Evolutionary conservation across 53 echinoderm and acorn worm genomes (phyloP), one percentile per base, ranked within the genome.

Genomic region (Pentamera pediparva): DNA sequence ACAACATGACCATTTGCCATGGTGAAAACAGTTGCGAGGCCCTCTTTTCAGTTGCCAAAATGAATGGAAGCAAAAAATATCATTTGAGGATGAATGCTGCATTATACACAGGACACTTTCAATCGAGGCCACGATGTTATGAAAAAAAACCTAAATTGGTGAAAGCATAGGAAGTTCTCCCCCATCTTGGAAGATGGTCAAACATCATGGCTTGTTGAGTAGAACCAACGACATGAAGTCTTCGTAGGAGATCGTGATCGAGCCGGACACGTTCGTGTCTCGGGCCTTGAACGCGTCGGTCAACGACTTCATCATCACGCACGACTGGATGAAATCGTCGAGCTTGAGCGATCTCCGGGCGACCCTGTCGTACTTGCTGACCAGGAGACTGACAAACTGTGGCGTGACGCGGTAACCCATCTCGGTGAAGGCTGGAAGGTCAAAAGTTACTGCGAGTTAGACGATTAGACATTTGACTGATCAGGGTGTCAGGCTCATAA

Each of bases 261-360:
- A 69, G 3, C 98, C 98, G 17, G 53, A 86, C 69, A 91, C 65
- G 51, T 83, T 82, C 5, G 86, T 86, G 55, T 98, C 98, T 19
- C 88, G 71, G 27, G 67, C 79, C 35, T 61, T 85, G 79, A 98
- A 98, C 22, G 85, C 80, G 35, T 88, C 90, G 5, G 98, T 98
- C 53, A 98, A 59, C 10, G 83, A 83, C 29, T 63, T 69, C 30
- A 98, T 59, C 35, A 98, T 43, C 7, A 92, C 98, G 32, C 91
- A 91, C n/a, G 80, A 45, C 85, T 91, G 88, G 49, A 98, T 98
- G 76, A 92, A 98, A 47, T 86, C 80, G 59, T 91, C 91, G 20
- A 98, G 75, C 53, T 89, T 80, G 31, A 98, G 51, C 18, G 84
- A 43, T 21, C 80, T 36, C 35, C 75, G 70, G 20, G 83, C 69